Conservation (phyloP, 2,888 invertebrate species). For the Pristionchus entomophagus region DNA sequence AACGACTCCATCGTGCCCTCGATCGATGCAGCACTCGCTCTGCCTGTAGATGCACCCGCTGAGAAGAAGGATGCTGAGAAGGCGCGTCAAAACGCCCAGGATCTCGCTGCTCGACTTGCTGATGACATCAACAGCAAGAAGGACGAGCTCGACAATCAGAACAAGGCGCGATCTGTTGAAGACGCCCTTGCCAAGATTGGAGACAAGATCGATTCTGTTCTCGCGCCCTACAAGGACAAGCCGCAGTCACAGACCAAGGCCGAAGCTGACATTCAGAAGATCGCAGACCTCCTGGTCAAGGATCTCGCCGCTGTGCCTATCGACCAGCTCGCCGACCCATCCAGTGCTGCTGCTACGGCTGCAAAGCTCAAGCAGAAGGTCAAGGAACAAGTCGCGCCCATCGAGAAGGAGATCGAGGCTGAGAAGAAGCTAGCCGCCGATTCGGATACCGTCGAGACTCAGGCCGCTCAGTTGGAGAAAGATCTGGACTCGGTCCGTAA, state of each 20-base stretch:
- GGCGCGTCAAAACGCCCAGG: slow-evolving; percentile 24
- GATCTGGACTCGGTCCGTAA: slow-evolving; percentile 41
- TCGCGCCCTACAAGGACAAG: slow-evolving; percentile 56
- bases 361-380: not conserved
- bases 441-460: slow-evolving; percentile 1
- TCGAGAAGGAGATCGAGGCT: slow-evolving; percentile 45
- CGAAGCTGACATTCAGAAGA: slow-evolving; percentile 41
- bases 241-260: slow-evolving; percentile 21
- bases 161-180: slow-evolving; percentile 24
- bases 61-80: slow-evolving; percentile 45
- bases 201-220: slow-evolving; percentile 53
- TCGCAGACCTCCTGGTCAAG: not conserved
- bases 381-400: not conserved
- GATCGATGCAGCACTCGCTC: slow-evolving; percentile 30
- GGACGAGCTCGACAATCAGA: slow-evolving; percentile 47
- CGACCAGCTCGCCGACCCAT: slow-evolving; percentile 3
- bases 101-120: slow-evolving; percentile 52
- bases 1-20: slow-evolving; percentile 12
- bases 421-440: slow-evolving; percentile 43
- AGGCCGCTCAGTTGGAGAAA: slow-evolving; percentile 33
- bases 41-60: slow-evolving; percentile 27
- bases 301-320: slow-evolving; percentile 26
- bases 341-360: not conserved
- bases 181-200: slow-evolving; percentile 40
- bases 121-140: slow-evolving; percentile 52